Base-by-base conservation (phyloP, 2,113 vertebrate species). In the Pogonocichla stellata region DNA sequence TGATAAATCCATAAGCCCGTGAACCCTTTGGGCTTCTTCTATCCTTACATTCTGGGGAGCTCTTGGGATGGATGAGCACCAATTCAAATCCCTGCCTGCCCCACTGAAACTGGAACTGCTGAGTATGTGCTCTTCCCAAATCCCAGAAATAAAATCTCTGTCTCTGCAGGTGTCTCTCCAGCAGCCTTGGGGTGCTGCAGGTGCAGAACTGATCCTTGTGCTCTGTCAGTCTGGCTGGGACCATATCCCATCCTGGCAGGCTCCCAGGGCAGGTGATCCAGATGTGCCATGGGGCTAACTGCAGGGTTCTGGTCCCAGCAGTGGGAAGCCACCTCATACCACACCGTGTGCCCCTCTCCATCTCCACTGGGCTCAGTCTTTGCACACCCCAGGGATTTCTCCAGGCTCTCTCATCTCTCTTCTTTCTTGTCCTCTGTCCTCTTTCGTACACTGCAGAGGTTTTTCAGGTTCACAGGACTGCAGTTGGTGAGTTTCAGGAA, bases 311-410 rank as follows among this genome's bases (percentile, higher is more conserved):
- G 3, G 10, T 36, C 48, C n/a, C 0, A 0, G 67, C 43, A 51
- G 14, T 1, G 8, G 34, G 25, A n/a, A 80, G 29, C 15, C 61
- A 34, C 38, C 43, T 64, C 10, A 0, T 53, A 20, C 12, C 2
- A 2, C 17, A 24, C 22, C 0, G 0, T 6, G 15, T 28, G 29
- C 65, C 18, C 5, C 0, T 34, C 38, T 75, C 53, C 58, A 50
- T 22, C 29, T 40, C 47, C 1, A 0, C 1, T 1, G 45, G 33
- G 10, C 20, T 60, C 43, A 25, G 17, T 19, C 33, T 26, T 38
- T 56, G 50, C 40, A 60, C 36, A n/a, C 10, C 8, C 12, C 2
- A 0, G 50, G 40, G 18, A 57, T 66, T 42, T 89, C 58, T 75
- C 31, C 47, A 75, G 42, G 51, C 23, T 74, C 48, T 34, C 31